These are phyloP conservation scores for Philypnodon macrostomus DNA, from an alignment of 2,797 vertebrate species.

Conservation along the genomic window DNA sequence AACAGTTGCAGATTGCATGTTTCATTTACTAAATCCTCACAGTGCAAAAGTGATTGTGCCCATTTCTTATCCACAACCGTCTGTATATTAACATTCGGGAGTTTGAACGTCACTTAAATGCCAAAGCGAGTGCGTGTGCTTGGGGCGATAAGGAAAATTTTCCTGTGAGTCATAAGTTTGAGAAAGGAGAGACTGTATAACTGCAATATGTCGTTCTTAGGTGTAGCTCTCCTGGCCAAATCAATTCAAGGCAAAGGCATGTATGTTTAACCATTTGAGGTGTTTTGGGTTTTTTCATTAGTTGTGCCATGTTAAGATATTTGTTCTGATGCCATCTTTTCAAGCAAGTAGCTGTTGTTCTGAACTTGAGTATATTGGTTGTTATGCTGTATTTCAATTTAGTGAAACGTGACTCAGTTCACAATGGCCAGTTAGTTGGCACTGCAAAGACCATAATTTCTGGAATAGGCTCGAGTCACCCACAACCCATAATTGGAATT, in stretches of 20 bases:
- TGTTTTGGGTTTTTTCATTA: too few species aligned
- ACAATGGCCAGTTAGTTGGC: too few species aligned
- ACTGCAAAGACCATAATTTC: too few species aligned
- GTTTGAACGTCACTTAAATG: constrained; percentile 53
- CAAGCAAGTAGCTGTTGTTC: too few species aligned
- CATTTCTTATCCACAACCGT: constrained; percentile 40
- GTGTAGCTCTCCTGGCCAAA: constrained; percentile 24
- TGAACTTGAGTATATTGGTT: too few species aligned
- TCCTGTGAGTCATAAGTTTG: constrained; percentile 62
- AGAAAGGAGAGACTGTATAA: constrained; percentile 38
- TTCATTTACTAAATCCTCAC: constrained; percentile 35
- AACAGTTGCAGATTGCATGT: constrained; percentile 8
- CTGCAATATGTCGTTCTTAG: constrained; percentile 51
- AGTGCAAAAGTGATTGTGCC: constrained; percentile 36
- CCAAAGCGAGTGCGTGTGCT: constrained; percentile 57
- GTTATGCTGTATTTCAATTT: too few species aligned
- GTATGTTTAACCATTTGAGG: constrained; percentile 59
- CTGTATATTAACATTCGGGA: constrained; percentile 28
- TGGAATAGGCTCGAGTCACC: too few species aligned
- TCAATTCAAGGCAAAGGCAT: constrained; percentile 44
- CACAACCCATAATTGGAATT: too few species aligned
- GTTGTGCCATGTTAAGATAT: too few species aligned
- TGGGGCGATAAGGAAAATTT: constrained; percentile 64
- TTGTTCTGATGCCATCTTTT: too few species aligned
- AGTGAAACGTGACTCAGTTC: too few species aligned